phyloP scores from a whole-genome alignment of 1,140 invertebrate genomes.

The Apis florea region DNA sequence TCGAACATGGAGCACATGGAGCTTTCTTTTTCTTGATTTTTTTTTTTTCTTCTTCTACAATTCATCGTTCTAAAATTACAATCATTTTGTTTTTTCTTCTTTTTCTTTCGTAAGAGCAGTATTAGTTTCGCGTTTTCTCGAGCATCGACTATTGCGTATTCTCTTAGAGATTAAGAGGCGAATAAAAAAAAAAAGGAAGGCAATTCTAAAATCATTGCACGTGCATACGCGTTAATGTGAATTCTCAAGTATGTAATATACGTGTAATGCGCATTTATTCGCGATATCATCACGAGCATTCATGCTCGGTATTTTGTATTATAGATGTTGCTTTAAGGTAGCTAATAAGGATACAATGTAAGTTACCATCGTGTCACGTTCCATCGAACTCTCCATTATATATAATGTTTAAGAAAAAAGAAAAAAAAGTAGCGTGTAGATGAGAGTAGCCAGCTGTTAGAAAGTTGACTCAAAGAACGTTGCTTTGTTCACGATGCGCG shows the following conservation, averaged over 20 bases:
- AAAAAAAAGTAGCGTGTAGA: neutral
- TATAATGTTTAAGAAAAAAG: neutral
- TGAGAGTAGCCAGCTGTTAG: neutral
- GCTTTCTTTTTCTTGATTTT: slow-evolving; percentile 1
- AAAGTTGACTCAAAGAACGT: neutral
- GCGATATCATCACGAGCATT: neutral
- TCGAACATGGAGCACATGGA: neutral
- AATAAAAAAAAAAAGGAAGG: neutral
- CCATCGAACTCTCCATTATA: neutral
- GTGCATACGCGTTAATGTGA: too few relatives aligned
- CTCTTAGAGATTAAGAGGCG: slow-evolving; percentile 14
- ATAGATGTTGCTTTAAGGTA: slow-evolving; percentile 36
- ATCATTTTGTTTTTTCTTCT: neutral
- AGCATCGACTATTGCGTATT: neutral
- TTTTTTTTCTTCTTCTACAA: slow-evolving; percentile 30
- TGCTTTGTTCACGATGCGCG: slow-evolving; percentile 8
- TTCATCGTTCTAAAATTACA: neutral
- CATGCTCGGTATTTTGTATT: slow-evolving; percentile 40
- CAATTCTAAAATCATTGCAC: too few relatives aligned
- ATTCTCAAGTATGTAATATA: too few relatives aligned
- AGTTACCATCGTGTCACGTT: slow-evolving; percentile 64
- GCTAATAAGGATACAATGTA: slow-evolving; percentile 49
- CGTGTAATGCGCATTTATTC: neutral
- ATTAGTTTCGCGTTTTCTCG: slow-evolving; percentile 65
- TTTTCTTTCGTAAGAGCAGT: slow-evolving; percentile 66